Base-by-base conservation (phyloP, 2,113 vertebrate species). In the Chitala chitala region DNA sequence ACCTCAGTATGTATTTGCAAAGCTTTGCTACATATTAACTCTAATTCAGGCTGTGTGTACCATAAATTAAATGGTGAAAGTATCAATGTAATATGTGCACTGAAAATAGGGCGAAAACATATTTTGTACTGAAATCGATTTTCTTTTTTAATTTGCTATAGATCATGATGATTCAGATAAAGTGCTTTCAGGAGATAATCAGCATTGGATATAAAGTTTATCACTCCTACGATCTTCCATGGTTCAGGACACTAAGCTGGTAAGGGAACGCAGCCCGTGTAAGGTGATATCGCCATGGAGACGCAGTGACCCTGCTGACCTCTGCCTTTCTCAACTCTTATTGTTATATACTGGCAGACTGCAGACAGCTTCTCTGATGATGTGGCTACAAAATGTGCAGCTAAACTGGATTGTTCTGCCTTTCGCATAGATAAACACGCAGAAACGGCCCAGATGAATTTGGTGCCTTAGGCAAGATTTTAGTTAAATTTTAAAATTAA, bases 151-250 rank as follows among this genome's bases (percentile, higher is more conserved):
- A 36, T 89, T 72, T 78, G 69, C 73, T n/a, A 4, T 75, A 99
- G 97, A 96, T 99, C 68, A 91, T 98, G 87, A 87, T 85, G 63
- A 89, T 99, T 80, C 97, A 99, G 77, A 97, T 98, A 82, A 98
- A 98, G 74, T 99, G 97, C 81, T 99, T 96, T 85, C 96, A 99
- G 0, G 97, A 99, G 85, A 98, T 99, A 76, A 99, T 98, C 86
- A 95, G 93, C 53, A 99, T 99, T 33, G 97, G 96, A 42, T 98
- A 98, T 86, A 93, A 93, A 90, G 94, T 99, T 71, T 99, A 99
- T 81, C 95, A 84, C 81, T 99, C 97, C 0, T 99, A 98, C 1
- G 94, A 99, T 0, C 89, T 98, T 26, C 97, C 96, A 0, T 98
- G 97, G 97, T 99, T 99, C 86, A 91, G 97, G 81, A 94, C 95